These are phyloP conservation scores for Novumbra hubbsi DNA, from an alignment of 2,797 vertebrate genomes.

Conservation along the genomic window DNA sequence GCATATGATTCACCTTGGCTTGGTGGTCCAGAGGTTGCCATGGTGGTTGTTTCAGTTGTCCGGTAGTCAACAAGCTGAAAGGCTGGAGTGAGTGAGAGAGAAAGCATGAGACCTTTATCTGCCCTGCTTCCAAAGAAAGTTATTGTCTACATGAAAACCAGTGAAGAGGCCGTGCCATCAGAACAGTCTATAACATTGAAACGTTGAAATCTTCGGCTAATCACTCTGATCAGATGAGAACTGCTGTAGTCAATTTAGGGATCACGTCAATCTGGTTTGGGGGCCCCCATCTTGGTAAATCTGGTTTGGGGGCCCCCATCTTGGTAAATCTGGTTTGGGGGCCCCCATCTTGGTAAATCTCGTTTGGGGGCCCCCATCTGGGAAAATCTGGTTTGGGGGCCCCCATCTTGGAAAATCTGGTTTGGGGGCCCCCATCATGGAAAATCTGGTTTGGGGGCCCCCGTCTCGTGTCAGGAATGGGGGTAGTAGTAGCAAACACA, in stretches of 20 bases:
- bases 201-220: neutral
- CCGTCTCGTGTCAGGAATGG: no score
- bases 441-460: no score
- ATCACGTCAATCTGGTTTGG: no score
- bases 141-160: neutral
- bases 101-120: slow-evolving; percentile 15
- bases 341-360: no score
- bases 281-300: no score
- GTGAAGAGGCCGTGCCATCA: neutral
- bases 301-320: no score
- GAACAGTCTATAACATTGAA: neutral
- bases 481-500: no score
- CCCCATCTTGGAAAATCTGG: no score
- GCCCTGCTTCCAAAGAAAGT: slow-evolving; percentile 22
- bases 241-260: slow-evolving; percentile 31
- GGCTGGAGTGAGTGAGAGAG: slow-evolving; percentile 38
- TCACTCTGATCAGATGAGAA: neutral
- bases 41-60: slow-evolving; percentile 55
- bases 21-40: slow-evolving; percentile 50
- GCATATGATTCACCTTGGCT: slow-evolving; percentile 74
- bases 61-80: slow-evolving; percentile 35
- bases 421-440: no score
- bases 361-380: no score
- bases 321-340: no score
- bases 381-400: no score